phyloP scores from a whole-genome alignment of 2,113 vertebrate species.

The Noctilio leporinus region DNA sequence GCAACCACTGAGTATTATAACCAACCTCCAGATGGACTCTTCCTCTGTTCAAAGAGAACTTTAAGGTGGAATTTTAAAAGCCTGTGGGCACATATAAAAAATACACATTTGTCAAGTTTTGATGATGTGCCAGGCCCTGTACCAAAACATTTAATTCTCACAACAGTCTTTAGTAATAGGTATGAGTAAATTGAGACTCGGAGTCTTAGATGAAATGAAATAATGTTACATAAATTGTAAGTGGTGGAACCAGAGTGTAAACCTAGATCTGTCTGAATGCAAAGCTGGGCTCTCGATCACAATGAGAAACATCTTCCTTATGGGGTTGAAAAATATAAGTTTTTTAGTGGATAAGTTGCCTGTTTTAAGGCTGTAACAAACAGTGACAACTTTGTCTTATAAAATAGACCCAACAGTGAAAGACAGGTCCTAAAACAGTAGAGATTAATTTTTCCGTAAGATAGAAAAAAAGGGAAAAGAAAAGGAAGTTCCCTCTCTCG shows the following conservation, averaged over 20 bases:
- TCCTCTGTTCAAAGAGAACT: neutral
- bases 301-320: neutral
- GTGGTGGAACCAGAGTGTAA: neutral
- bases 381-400: neutral
- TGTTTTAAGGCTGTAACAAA: neutral
- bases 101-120: neutral
- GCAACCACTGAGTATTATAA: neutral
- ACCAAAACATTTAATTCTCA: conserved; percentile 23
- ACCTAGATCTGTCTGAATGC: neutral
- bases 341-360: neutral
- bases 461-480: neutral
- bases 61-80: neutral
- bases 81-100: neutral
- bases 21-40: neutral
- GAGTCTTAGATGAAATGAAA: neutral
- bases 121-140: neutral
- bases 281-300: neutral
- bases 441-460: neutral
- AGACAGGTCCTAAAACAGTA: neutral
- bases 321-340: neutral
- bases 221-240: neutral
- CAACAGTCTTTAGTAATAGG: neutral
- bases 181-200: neutral
- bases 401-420: neutral
- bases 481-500: neutral